Evolutionary conservation across 1,140 invertebrate genomes (phyloP).

Genomic region (Drosophila baimaii): DNA sequence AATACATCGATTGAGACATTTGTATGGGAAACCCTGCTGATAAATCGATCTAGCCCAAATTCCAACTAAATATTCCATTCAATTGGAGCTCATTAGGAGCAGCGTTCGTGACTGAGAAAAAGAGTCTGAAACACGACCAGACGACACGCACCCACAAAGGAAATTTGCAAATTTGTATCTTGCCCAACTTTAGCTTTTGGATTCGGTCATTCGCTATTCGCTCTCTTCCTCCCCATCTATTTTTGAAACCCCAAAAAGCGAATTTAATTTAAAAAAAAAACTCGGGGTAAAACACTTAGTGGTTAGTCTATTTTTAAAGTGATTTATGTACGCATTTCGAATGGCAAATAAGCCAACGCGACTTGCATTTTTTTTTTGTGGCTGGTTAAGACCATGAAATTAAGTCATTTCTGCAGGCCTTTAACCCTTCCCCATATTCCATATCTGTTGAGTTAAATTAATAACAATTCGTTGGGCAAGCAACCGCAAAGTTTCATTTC

Average conservation of each 20-base stretch:
- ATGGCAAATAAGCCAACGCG: slow-evolving; percentile 23
- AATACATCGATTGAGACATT: background rate
- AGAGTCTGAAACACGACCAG: slow-evolving; percentile 1
- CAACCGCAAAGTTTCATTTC: slow-evolving; percentile 23
- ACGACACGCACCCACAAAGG: slow-evolving; percentile 23
- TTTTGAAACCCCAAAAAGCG: slow-evolving; percentile 7
- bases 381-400: slow-evolving; percentile 20
- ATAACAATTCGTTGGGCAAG: slow-evolving; percentile 26
- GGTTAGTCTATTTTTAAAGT: slow-evolving; percentile 58
- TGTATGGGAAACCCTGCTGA: background rate
- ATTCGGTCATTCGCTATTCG: background rate
- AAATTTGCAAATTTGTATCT: slow-evolving; percentile 25
- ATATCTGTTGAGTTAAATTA: slow-evolving; percentile 12
- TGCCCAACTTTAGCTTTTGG: slow-evolving; percentile 24
- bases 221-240: slow-evolving; percentile 7
- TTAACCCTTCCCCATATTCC: slow-evolving; percentile 8
- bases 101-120: slow-evolving; percentile 26
- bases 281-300: slow-evolving; percentile 20
- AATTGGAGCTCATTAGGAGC: slow-evolving; percentile 33
- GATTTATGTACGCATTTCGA: slow-evolving; percentile 31
- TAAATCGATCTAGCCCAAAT: slow-evolving; percentile 18
- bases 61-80: slow-evolving; percentile 14
- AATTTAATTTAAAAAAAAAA: slow-evolving; percentile 12
- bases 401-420: slow-evolving; percentile 22
- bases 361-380: slow-evolving; percentile 13